Evolutionary conservation across 2,797 vertebrate species (phyloP).

Genomic region (Acestrorhynchus altus): DNA sequence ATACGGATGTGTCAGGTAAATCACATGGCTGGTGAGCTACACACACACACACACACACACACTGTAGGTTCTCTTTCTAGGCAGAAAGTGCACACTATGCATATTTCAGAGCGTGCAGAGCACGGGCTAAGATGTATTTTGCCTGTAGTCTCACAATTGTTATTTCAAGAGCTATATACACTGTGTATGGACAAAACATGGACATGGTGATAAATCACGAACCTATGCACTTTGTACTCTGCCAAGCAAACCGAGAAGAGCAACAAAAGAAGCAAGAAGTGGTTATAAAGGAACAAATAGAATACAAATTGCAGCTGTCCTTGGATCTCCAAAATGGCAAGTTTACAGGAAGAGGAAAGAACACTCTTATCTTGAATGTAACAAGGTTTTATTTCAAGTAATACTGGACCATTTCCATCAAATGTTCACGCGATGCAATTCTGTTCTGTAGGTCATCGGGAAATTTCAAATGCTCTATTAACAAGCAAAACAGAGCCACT

Average conservation of each 20-base stretch:
- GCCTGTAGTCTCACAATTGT: constrained; percentile 37
- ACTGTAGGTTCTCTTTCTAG: constrained; percentile 6
- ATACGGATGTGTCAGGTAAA: constrained; percentile 50
- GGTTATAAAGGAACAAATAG: not conserved
- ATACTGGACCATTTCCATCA: not conserved
- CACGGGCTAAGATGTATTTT: constrained; percentile 36
- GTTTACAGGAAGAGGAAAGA: not conserved
- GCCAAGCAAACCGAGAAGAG: constrained; percentile 32
- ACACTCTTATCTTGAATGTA: not conserved
- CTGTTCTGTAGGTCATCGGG: no score
- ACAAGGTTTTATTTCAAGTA: not conserved
- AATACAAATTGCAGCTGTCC: not conserved
- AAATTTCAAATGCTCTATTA: no score
- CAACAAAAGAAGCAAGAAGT: not conserved
- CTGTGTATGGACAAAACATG: constrained; percentile 23
- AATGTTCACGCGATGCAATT: not conserved
- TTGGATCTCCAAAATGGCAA: not conserved
- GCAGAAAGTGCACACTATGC: constrained; percentile 38
- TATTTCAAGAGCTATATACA: constrained; percentile 23
- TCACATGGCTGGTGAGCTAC: constrained; percentile 40
- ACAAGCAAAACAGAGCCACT: no score
- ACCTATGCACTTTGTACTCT: constrained; percentile 32
- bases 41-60: not conserved
- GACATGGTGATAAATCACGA: constrained; percentile 40
- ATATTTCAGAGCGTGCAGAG: constrained; percentile 19